Base-by-base conservation (phyloP, 2,888 invertebrate species). In the Schrankia costaestrigalis region DNA sequence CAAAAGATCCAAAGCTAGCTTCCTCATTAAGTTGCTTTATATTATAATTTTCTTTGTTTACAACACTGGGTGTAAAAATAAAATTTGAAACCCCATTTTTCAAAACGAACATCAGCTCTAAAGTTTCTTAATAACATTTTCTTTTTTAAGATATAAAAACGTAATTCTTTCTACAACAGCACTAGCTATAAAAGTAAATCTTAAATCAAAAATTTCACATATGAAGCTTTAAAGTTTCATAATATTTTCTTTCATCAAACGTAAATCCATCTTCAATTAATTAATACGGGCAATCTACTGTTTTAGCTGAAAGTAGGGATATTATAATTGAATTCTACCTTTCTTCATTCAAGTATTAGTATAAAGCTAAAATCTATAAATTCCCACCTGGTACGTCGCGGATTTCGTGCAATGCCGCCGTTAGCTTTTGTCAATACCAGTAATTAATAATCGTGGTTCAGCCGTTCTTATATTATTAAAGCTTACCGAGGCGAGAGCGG, bases 391-490 rank as follows among this genome's bases (percentile, higher is more conserved):
- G 62, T 71, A 71, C 46, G 55, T 35, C 53, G 46, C 45, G 56
- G 53, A 68, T 66, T 70, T 58, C 50, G 50, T 19, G 18, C 35
- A n/a, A n/a, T n/a, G n/a, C n/a, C n/a, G 28, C 63, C 59, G 60
- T 63, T 65, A 67, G 72, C 56, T 78, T 78, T 79, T 76, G 77
- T 80, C 83, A 81, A 81, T 83, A 82, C 62, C 68, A 68, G 73
- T 80, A 80, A 84, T 82, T 79, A 83, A 83, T 83, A 78, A 74
- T 71, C 61, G 56, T 56, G 60, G 65, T 67, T 73, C 61, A 63
- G 42, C 61, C 63, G 71, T 73, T 74, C 76, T 79, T 77, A 76
- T 76, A 81, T 83, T 78, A 83, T 83, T 76, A 78, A 78, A 82
- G 78, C 84, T 79, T 71, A 73, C 71, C 60, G 65, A 75, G 58